Base-by-base conservation (phyloP, 2,888 invertebrate genomes). In the Reticulitermes lucifugus region DNA sequence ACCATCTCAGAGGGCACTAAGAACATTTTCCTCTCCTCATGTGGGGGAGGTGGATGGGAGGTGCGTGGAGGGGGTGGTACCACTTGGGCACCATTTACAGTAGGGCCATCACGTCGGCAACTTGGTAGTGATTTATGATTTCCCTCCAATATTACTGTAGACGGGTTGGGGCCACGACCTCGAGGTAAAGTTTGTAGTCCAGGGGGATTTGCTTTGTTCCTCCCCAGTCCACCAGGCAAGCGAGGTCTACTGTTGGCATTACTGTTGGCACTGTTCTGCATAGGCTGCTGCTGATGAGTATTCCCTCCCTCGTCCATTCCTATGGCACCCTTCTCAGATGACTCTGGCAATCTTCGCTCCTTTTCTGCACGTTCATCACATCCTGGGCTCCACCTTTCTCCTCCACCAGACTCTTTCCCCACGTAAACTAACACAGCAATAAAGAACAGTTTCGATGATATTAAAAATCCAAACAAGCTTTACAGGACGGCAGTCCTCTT, bases 131-230 rank as follows among this genome's bases (percentile, higher is more conserved):
- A 46, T 83, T 86, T 86, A 18, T 86, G 85, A 60, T 83, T 83
- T 22, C 85, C 85, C 60, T 86, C 86, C 25, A 85, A 73, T 14
- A 86, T 85, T 3, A 85, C 85, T 70, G 81, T 81, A 43, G 81
- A 81, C 0, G 81, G 41, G n/a, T 81, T 81, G 14, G 77, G 87
- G 14, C 89, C 89, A 73, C 89, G 87, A 35, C 88, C 88, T n/a
- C 88, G 79, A 0, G 88, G 87, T n/a, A 88, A 65, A 21, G 88
- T 88, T 46, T 88, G 88, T 5, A 88, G 86, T 29, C 89, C 88
- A 25, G 88, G 88, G 25, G 88, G 89, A 83, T 88, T 87, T 81
- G 83, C 81, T 60, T 84, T 84, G 55, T 85, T 85, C n/a, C 86
- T 71, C 4, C 86, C 86, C 12, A 85, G 22, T 10, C 77, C 83